Base-by-base conservation (phyloP, 2,113 vertebrate genomes). In the Coturnix japonica region DNA sequence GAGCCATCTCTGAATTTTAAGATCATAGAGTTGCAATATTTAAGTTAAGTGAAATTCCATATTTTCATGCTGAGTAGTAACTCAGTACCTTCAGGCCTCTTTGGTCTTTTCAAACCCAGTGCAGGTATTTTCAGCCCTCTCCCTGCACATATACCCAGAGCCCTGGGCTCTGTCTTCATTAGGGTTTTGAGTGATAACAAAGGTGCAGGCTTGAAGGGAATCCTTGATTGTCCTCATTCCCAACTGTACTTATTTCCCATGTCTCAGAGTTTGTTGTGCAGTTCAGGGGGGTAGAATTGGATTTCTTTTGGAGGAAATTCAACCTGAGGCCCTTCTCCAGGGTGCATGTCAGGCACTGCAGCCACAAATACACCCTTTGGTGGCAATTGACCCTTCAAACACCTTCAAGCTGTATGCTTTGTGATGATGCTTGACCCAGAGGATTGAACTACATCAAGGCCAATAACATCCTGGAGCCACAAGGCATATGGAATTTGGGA, bases 291-390 rank as follows among this genome's bases (percentile, higher is more conserved):
- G 2, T 25, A 16, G 28, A 28, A 75, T 7, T 31, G 25, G 14
- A 49, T 78, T 43, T 71, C 12, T 84, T 83, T 73, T 20, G 18
- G 20, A 63, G 30, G 17, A 90, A 90, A 54, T 26, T 41, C 9
- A 47, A 0, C 17, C 51, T 22, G 43, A 77, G 41, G 7, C 9
- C 69, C 5, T 12, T 1, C 2, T 54, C 17, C 6, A 0, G 0
- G 4, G 3, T 4, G 1, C 10, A 56, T 47, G 60, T 31, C 22
- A 18, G 25, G 11, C 20, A n/a, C 14, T 44, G 26, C 20, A 74
- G n/a, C 37, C 11, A 73, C n/a, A 66, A 49, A 20, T 2, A 4
- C 18, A 15, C 1, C 4, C 2, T 49, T 26, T 4, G 0, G 11
- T 7, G 35, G 35, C 7, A 35, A 66, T 54, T 54, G 12, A 5